Evolutionary conservation across 2,113 vertebrate genomes (phyloP), one percentile per base, ranked within the genome.

Genomic region (Oryzias javanicus): DNA sequence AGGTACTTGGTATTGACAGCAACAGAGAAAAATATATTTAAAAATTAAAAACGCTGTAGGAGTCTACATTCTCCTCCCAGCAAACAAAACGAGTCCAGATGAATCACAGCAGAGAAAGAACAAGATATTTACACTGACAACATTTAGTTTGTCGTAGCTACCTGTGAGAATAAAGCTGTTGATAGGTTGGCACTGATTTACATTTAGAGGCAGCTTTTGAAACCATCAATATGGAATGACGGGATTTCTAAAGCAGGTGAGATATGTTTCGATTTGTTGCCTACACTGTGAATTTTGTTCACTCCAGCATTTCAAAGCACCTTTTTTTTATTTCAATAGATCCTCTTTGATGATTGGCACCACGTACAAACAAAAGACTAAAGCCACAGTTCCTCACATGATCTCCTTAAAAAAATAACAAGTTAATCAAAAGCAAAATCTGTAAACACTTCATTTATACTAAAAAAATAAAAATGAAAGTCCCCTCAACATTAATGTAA

Each of bases 391-490:
- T 25, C 53, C 29, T 35, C 7, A 8, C 17, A 4, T 19, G 18
- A 1, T 29, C 16, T 5, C 5, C 22, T 57, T 40, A 19, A 1
- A 55, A 54, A 19, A 29, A 70, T 55, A 55, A 49, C 64, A 50
- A 66, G 57, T 62, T 67, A 80, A 87, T 84, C 72, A 66, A 60
- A 87, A 50, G 72, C 62, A 67, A 73, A 79, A 87, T 84, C 72
- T 91, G 88, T 91, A 92, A 91, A 91, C 89, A 90, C 88, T 89
- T 62, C 74, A 78, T 81, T 82, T 63, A 18, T 81, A 76, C 76
- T 63, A 81, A 76, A 80, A 35, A 35, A 35, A 35, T 35, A 35
- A 6, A 29, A 29, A 35, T 35, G 35, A 35, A 82, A 67, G 42
- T 78, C 76, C 77, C 79, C 85, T 86, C 89, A 81, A 79, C 60